Base-by-base conservation (phyloP, 1,140 invertebrate genomes). In the Drosophila teissieri region DNA sequence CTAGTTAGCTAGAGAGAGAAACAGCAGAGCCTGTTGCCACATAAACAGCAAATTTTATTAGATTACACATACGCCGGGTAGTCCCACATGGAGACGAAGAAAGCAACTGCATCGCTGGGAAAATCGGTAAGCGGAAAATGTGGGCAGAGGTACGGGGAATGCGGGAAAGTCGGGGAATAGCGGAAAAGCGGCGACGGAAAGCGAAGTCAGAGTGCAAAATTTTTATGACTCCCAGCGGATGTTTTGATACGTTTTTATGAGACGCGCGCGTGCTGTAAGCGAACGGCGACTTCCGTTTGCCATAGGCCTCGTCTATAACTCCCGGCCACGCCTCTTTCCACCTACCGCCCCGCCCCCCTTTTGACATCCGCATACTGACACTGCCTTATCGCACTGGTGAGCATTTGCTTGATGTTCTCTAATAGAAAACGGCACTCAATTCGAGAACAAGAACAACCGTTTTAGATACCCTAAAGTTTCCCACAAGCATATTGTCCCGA, bases 181-280 rank as follows among this genome's bases (percentile, higher is more conserved):
- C 58, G 15, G 45, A 19, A 42, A 57, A 44, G 36, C 37, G 2
- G 40, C 48, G 70, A 68, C 58, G 62, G 69, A 55, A 80, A 62
- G 60, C 60, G 61, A 68, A 78, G 79, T 69, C 81, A 84, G 70
- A 89, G 84, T 90, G 85, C 84, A 89, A 89, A 90, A 84, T 84
- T 89, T 89, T 89, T 89, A 89, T 60, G 85, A 89, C 84, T 89
- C 84, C 84, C 84, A 90, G 46, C 73, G 84, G 84, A 89, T 90
- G 78, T 90, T 89, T 89, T 89, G 85, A 89, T 89, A 89, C 84
- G 84, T 89, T 89, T 89, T 89, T 89, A 89, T 90, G 84, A 90
- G 84, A 90, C 84, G 85, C 85, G 85, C 84, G 84, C 84, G 84
- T 88, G 84, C 84, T 89, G 85, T 88, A 88, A 89, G 80, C 72